Base-by-base conservation (phyloP, 2,113 vertebrate species). In the Laticauda laticaudata region DNA sequence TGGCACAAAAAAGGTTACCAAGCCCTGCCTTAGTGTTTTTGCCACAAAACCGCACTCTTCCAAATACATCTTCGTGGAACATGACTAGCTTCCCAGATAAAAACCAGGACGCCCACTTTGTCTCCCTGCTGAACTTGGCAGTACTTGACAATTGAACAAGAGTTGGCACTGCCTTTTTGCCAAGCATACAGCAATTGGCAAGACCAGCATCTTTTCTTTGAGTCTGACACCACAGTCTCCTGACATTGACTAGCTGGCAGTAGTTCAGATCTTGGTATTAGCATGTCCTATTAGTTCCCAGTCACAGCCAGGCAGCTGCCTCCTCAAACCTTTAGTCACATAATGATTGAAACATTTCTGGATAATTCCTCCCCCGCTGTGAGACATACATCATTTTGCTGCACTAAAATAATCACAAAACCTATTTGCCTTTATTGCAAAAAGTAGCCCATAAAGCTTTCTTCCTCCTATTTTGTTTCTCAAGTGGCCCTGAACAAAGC, bases 161-260 rank as follows among this genome's bases (percentile, higher is more conserved):
- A 93, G 45, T 11, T 91, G 90, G 87, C 87, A 15, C 12, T 29
- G 64, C 90, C 75, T 51, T 39, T 89, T 15, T 89, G 86, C 90
- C 75, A 91, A 59, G n/a, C 90, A 91, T 54, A 86, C 86, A 93
- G 43, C 29, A 39, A 45, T 89, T 93, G 93, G 87, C 90, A 91
- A 26, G 64, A n/a, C 43, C 12, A 88, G 54, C 54, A 39, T 53
- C 64, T 53, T 91, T 89, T 85, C 53, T 93, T 39, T 59, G 64
- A 54, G 53, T n/a, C 54, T 91, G 45, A 69, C 18, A 91, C 91
- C 54, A 61, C 39, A 85, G 51, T 56, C 90, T 91, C 61, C 23
- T 57, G 86, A 24, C 54, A 89, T 18, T 39, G 86, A 87, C 43
- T 39, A 75, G 56, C n/a, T 93, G 93, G 93, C 93, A 91, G n/a